These are phyloP conservation scores for Acomys russatus DNA, from an alignment of 2,797 vertebrate genomes.

Conservation along the genomic window DNA sequence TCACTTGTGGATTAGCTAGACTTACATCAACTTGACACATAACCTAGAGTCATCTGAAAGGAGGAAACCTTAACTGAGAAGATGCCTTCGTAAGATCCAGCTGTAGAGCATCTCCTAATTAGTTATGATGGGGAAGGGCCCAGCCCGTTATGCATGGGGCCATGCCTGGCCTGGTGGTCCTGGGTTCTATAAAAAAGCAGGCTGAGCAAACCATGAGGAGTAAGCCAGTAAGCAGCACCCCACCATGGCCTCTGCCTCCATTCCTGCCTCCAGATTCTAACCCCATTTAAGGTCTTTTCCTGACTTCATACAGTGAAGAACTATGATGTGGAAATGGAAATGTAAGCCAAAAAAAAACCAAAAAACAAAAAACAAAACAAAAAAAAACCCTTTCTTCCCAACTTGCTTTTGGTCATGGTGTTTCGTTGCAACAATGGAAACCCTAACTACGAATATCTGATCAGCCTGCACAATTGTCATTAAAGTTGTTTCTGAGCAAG, in stretches of 20 bases:
- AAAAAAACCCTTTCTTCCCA: neutral
- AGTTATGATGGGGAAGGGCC: neutral
- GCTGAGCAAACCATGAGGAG: neutral
- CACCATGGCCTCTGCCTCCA: neutral
- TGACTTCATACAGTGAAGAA: neutral
- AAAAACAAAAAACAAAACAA: neutral
- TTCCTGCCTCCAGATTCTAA: neutral
- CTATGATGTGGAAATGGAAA: neutral
- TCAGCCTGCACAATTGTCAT: neutral
- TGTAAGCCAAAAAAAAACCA: neutral
- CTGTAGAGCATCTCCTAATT: neutral
- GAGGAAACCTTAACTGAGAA: neutral
- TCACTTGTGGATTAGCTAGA: neutral
- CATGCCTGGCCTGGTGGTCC: neutral
- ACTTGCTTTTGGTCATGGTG: neutral
- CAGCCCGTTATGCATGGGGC: neutral
- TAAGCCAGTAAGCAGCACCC: neutral
- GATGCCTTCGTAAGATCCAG: neutral
- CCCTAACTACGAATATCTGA: neutral
- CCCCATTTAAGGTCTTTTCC: neutral
- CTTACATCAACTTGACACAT: neutral
- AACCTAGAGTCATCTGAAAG: neutral
- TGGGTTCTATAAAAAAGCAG: neutral
- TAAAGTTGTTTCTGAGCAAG: neutral
- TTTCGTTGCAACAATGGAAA: neutral